Base-by-base conservation (phyloP, 1,140 invertebrate genomes). In the Penaeus vannamei region DNA sequence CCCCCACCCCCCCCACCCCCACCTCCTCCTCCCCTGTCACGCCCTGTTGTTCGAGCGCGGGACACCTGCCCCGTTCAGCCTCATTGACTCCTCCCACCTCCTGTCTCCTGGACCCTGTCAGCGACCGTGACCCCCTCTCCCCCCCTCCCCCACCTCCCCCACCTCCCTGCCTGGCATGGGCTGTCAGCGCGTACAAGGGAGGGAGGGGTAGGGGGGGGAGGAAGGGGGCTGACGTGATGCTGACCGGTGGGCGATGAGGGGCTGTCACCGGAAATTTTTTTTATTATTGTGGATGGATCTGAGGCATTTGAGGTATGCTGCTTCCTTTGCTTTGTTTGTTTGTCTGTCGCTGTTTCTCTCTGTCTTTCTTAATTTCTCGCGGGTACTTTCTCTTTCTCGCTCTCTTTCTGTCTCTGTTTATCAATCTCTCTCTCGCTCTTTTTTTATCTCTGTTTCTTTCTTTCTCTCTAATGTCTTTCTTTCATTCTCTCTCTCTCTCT, bases 161-260 rank as follows among this genome's bases (percentile, higher is more conserved):
- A 36, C 46, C 2, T n/a, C 0, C 10, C 14, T 59, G 26, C 42
- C 80, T 10, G 23, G 32, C 2, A 3, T 19, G 53, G 36, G n/a
- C 77, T 20, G 36, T 46, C 77, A 80, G 53, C 77, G 53, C 77
- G 53, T 19, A 72, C 69, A n/a, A n/a, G 69, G n/a, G n/a, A n/a
- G 66, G 32, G 66, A 23, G 22, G 32, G 76, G 20, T 23, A 17
- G 10, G 76, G 53, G 19, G 12, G 12, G 53, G 36, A 79, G 76
- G 36, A 23, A 79, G 76, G 14, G 17, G 36, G 36, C 1, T 14
- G 36, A 46, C 77, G 46, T 23, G 42, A 26, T 23, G 42, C 59
- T 53, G 42, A 80, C 46, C 42, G 12, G 19, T n/a, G 59, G 22
- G 3, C 12, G 23, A 22, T n/a, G n/a, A n/a, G n/a, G 8, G 17